These are phyloP conservation scores for Alauda arvensis DNA, from an alignment of 2,797 vertebrate species.

Conservation along the genomic window DNA sequence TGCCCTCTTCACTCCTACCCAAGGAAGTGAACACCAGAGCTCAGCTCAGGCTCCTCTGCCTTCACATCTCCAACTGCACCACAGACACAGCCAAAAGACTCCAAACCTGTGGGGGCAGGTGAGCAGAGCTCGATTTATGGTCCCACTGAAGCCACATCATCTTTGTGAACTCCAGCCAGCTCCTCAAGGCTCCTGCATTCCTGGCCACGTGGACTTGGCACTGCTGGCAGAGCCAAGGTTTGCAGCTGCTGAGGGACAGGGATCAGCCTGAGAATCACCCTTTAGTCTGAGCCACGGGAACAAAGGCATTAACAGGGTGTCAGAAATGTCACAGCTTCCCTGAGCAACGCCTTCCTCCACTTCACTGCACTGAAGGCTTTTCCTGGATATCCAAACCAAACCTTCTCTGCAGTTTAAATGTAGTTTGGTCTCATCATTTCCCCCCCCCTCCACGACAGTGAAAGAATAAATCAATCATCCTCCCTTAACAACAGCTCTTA, in stretches of 20 bases:
- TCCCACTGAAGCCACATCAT: background rate
- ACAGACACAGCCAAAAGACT: background rate
- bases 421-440: background rate
- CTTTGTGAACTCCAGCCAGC: background rate
- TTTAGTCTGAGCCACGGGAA: background rate
- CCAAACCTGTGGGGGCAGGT: background rate
- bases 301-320: background rate
- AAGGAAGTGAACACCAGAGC: background rate
- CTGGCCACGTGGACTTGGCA: background rate
- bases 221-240: background rate
- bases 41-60: background rate
- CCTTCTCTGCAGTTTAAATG: background rate
- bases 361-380: background rate
- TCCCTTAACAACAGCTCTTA: slow-evolving; percentile 41
- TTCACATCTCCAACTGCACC: background rate
- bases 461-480: slow-evolving; percentile 30
- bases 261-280: background rate
- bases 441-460: background rate
- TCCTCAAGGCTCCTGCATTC: background rate
- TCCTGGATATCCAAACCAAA: background rate
- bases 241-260: background rate
- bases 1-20: background rate
- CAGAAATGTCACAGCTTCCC: background rate
- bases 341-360: background rate
- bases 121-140: background rate